Conservation (phyloP, 2,797 vertebrate species). For the Heliangelus exortis region DNA sequence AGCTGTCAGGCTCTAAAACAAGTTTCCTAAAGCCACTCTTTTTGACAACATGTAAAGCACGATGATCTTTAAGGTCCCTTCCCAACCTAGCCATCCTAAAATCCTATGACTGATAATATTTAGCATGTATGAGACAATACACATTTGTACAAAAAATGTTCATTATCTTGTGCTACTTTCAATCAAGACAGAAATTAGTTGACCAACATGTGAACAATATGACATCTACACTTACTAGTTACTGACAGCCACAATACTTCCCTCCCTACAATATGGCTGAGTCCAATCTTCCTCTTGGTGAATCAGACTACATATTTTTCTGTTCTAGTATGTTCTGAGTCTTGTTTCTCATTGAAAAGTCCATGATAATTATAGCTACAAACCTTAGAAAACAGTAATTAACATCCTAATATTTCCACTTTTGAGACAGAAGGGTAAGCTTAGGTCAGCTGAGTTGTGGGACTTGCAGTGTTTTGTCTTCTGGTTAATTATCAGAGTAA, state of each 20-base stretch:
- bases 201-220: not conserved
- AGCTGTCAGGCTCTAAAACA: not conserved
- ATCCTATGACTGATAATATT: no score
- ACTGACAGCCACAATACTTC: not conserved
- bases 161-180: not conserved
- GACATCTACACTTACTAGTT: not conserved
- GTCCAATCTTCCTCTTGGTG: not conserved
- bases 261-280: not conserved
- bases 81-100: no score
- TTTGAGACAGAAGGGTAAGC: not conserved
- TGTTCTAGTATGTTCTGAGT: not conserved
- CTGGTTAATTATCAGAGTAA: not conserved
- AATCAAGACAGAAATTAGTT: not conserved
- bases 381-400: not conserved
- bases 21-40: not conserved
- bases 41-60: not conserved
- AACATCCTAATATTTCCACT: not conserved
- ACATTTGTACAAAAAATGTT: not conserved
- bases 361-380: not conserved
- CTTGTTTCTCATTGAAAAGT: not conserved
- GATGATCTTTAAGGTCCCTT: no score
- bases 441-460: not conserved
- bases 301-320: not conserved
- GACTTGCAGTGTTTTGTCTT: not conserved
- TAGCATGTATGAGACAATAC: not conserved